phyloP scores from a whole-genome alignment of 2,797 vertebrate genomes.

The Acipenser ruthenus region DNA sequence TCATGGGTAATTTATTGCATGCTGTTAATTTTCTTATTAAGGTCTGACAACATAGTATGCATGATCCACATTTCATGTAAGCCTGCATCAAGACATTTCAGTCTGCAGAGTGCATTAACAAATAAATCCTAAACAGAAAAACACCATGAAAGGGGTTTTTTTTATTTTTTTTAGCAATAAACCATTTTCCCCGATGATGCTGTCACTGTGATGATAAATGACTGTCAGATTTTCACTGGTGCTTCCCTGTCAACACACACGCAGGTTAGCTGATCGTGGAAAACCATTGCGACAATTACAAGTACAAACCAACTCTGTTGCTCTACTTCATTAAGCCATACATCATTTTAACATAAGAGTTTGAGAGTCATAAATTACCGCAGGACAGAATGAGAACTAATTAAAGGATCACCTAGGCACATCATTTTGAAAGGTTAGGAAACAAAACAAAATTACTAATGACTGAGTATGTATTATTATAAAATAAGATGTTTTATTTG shows the following conservation, averaged over 20 bases:
- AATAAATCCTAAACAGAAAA: too few relatives aligned
- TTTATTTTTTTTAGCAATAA: not conserved
- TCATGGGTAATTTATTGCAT: not conserved
- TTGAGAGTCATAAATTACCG: conserved; percentile 51
- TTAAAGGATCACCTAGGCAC: conserved; percentile 52
- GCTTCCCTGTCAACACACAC: conserved; percentile 25
- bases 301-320: conserved; percentile 31
- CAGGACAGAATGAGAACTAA: conserved; percentile 55
- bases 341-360: conserved; percentile 51
- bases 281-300: conserved; percentile 33
- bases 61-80: not conserved
- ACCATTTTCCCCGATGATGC: not conserved
- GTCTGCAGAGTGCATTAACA: too few relatives aligned
- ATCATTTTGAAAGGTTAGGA: conserved; percentile 40
- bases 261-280: conserved; percentile 23
- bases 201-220: conserved; percentile 24
- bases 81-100: too few relatives aligned
- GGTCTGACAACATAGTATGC: not conserved
- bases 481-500: not conserved
- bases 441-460: not conserved
- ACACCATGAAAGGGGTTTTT: not conserved
- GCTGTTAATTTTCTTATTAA: conserved; percentile 2
- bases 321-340: conserved; percentile 50
- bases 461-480: not conserved
- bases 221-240: conserved; percentile 4